Conservation (phyloP, 2,797 vertebrate species). For the Platyrinchus mystaceus region DNA sequence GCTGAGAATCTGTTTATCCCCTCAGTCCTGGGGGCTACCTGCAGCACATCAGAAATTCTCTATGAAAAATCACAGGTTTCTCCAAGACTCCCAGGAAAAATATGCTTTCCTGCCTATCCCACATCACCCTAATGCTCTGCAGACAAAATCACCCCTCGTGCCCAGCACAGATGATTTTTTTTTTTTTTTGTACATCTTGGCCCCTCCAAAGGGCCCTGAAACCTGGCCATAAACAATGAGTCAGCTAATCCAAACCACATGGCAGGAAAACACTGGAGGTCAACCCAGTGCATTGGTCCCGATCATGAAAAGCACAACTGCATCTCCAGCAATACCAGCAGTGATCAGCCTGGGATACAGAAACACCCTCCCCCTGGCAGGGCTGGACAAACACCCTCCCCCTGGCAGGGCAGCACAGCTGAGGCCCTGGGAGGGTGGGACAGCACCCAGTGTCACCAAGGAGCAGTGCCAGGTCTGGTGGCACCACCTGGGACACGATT, state of each 20-base stretch:
- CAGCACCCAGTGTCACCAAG: rapidly evolving
- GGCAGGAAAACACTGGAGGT: neutral
- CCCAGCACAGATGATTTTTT: neutral
- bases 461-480: neutral
- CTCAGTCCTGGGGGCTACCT: rapidly evolving
- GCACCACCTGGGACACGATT: neutral
- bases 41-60: neutral
- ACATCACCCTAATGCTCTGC: neutral
- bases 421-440: rapidly evolving
- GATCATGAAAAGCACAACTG: constrained; percentile 48
- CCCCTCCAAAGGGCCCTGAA: neutral
- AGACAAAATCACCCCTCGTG: neutral
- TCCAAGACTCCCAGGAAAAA: neutral
- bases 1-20: neutral
- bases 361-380: neutral
- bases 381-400: neutral
- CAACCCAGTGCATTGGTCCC: neutral
- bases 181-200: neutral
- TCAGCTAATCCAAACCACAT: constrained; percentile 55
- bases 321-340: neutral
- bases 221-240: constrained; percentile 38
- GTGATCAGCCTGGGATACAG: rapidly evolving
- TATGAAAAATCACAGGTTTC: neutral
- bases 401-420: rapidly evolving
- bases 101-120: neutral